Evolutionary conservation across 2,113 vertebrate genomes (phyloP), one percentile per base, ranked within the genome.

Genomic region (Chunga burmeisteri): DNA sequence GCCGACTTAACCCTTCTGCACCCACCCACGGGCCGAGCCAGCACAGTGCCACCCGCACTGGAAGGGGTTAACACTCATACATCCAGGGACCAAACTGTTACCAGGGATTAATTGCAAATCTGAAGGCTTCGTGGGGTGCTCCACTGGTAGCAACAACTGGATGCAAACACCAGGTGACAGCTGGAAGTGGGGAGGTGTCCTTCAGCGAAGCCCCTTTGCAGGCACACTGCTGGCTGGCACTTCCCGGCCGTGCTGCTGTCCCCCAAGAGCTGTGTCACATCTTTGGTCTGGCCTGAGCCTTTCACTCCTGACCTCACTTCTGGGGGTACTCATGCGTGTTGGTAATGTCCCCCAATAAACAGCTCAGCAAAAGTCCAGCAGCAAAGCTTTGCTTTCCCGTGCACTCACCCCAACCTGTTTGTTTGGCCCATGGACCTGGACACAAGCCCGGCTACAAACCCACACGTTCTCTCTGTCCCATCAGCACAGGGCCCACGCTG

Each of bases 201-300:
- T 34, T 4, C n/a, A 27, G 62, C 0, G 0, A 44, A 74, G 53
- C 22, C 38, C 79, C 58, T 14, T 22, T 19, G 21, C n/a, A 26
- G 46, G 13, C 17, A 1, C 0, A 1, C 63, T 59, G 47, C 58
- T n/a, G 47, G 15, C 38, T 6, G 47, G 6, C 4, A 4, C n/a
- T 13, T 6, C 38, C 63, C 1, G 0, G 26, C 0, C 4, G 7
- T 3, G 0, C 74, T 79, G 70, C 68, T 27, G 49, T 15, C 8
- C 36, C 1, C 0, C 23, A 30, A 23, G 27, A 46, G 19, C 16
- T 47, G 36, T 36, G 19, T n/a, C 2, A 0, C 26, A 32, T n/a
- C 59, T 63, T 38, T 1, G 1, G 4, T 11, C 61, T 53, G 23
- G 19, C 11, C 49, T 7, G 65, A 86, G 36, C 42, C 47, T 9